Evolutionary conservation across 2,113 vertebrate species (phyloP), one percentile per base, ranked within the genome.

Genomic region (Grammomys dolichurus): DNA sequence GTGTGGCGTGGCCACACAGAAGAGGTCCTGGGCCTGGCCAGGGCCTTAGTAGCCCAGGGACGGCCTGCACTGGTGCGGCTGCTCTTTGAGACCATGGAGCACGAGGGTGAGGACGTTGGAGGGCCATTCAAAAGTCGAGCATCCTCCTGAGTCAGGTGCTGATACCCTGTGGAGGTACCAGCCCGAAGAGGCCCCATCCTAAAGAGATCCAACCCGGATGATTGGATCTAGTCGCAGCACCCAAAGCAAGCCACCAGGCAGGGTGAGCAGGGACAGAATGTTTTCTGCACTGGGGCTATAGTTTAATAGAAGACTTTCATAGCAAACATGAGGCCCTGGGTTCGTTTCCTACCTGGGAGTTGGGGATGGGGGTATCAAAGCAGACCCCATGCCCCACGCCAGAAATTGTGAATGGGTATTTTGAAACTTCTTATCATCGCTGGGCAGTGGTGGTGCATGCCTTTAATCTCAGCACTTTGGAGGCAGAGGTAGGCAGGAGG

Each of bases 21-120:
- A 0, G 99, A 99, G 94, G 98, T 99, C 75, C 97, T 98, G 4
- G 98, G 98, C 56, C 97, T 99, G 60, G 98, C 98, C 43, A 98
- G 97, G 88, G 98, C 98, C 72, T 85, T 98, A 96, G 98, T 99
- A 88, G 95, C 80, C 2, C 72, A 81, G 4, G 98, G 99, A 1
- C 98, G 98, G 63, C 96, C 97, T 31, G 98, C 98, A 14, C 96
- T 99, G 22, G 99, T 99, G 82, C 98, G 98, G 90, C 98, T 97
- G 85, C 98, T 99, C 0, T 97, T 99, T 73, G 98, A 99, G 67
- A 98, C 96, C 1, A 97, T 98, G 95, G 87, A 90, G 7, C 5
- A 36, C 7, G 91, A 91, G 12, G n/a, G 89, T 1, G 87, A 91
- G 17, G 7, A 40, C 1, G 5, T 22, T 0, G 20, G 60, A 0